Conservation (phyloP, 2,113 vertebrate species). For the Callipepla californica region DNA sequence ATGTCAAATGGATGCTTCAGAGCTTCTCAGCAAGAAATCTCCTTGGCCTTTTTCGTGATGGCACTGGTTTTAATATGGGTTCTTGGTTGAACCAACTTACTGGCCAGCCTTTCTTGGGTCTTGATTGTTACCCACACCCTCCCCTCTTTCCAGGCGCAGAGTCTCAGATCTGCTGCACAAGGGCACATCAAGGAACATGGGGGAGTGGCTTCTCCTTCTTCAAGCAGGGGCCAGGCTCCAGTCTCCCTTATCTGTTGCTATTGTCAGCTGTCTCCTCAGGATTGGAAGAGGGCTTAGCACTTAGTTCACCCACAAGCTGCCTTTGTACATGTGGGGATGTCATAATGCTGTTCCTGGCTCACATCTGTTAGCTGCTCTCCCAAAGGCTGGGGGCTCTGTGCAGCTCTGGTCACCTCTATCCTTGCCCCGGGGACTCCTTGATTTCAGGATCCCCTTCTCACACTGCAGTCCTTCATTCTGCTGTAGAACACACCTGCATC, state of each 20-base stretch:
- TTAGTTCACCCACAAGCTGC: too few species aligned
- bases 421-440: too few species aligned
- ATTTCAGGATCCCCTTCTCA: too few species aligned
- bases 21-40: not conserved
- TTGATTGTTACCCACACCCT: not conserved
- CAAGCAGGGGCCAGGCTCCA: not conserved
- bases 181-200: not conserved
- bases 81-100: not conserved
- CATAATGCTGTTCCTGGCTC: not conserved
- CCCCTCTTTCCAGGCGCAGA: not conserved
- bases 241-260: not conserved
- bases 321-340: too few species aligned
- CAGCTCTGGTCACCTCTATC: not conserved
- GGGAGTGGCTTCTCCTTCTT: not conserved
- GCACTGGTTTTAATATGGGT: not conserved
- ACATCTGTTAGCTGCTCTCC: not conserved
- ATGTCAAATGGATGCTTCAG: not conserved
- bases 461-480: too few species aligned
- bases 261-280: not conserved
- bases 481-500: too few species aligned
- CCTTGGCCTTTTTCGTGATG: not conserved
- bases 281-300: not conserved
- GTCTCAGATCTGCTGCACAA: not conserved
- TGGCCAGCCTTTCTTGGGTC: not conserved
- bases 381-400: not conserved